These are phyloP conservation scores for Calonectris borealis DNA, from an alignment of 2,113 vertebrate species.

Conservation along the genomic window DNA sequence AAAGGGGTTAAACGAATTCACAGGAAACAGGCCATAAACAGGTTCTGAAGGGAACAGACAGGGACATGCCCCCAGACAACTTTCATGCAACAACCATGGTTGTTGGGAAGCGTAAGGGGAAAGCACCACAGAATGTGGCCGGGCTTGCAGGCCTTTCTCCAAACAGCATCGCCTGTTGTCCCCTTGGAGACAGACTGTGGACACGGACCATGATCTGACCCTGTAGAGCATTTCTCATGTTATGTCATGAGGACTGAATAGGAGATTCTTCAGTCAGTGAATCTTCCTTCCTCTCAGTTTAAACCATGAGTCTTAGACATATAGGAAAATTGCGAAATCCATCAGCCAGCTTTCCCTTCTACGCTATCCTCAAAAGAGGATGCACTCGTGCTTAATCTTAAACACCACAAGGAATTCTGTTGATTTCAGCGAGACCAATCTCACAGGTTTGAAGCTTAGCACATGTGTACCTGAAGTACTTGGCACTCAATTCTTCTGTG, in stretches of 20 bases:
- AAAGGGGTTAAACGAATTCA: neutral
- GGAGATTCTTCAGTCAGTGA: neutral
- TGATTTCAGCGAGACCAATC: neutral
- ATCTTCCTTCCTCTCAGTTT: neutral
- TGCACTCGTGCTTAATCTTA: neutral
- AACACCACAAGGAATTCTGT: neutral
- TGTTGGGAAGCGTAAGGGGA: neutral
- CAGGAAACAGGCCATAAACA: neutral
- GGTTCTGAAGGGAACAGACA: neutral
- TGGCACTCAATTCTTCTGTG: neutral
- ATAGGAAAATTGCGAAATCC: neutral
- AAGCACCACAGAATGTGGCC: neutral
- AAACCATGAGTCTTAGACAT: neutral
- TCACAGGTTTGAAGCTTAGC: neutral
- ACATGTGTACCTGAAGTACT: neutral
- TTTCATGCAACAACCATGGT: neutral
- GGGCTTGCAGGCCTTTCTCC: neutral
- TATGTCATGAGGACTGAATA: neutral
- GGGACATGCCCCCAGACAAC: neutral
- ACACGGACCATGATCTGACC: neutral
- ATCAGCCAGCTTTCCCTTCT: neutral
- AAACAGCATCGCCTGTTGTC: neutral
- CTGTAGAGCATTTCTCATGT: neutral
- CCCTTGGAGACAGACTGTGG: fast-evolving
- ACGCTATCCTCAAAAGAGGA: neutral